These are phyloP conservation scores for Podarcis siculus DNA, from an alignment of 2,797 vertebrate genomes.

Conservation along the genomic window DNA sequence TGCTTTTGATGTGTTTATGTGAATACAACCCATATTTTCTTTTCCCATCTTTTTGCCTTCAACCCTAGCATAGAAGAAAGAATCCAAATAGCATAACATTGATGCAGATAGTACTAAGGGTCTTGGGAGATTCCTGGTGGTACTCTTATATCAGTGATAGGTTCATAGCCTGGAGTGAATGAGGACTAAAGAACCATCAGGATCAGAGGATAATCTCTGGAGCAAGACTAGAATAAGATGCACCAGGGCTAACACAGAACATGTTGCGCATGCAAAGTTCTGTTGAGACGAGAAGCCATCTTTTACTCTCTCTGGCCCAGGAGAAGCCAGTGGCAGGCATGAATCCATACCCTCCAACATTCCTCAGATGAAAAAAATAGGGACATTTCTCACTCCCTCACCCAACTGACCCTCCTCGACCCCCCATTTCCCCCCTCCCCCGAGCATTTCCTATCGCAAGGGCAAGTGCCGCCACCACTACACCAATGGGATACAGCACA, in stretches of 20 bases:
- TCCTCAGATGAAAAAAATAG: too few relatives aligned
- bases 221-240: neutral
- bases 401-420: too few relatives aligned
- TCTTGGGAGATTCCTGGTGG: neutral
- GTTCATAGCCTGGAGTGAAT: neutral
- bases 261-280: neutral
- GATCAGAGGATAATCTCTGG: neutral
- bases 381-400: too few relatives aligned
- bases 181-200: neutral
- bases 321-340: too few relatives aligned
- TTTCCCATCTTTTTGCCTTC: neutral
- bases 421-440: too few relatives aligned
- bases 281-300: neutral
- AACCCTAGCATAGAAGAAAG: neutral
- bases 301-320: too few relatives aligned
- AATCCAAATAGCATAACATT: neutral
- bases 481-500: too few relatives aligned
- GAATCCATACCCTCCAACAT: too few relatives aligned
- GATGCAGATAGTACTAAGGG: neutral
- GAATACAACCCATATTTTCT: neutral
- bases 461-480: too few relatives aligned
- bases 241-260: neutral
- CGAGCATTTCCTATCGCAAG: too few relatives aligned
- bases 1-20: neutral
- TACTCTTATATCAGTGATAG: neutral